phyloP scores from a whole-genome alignment of 2,113 vertebrate species.

The Triplophysa siluroides region DNA sequence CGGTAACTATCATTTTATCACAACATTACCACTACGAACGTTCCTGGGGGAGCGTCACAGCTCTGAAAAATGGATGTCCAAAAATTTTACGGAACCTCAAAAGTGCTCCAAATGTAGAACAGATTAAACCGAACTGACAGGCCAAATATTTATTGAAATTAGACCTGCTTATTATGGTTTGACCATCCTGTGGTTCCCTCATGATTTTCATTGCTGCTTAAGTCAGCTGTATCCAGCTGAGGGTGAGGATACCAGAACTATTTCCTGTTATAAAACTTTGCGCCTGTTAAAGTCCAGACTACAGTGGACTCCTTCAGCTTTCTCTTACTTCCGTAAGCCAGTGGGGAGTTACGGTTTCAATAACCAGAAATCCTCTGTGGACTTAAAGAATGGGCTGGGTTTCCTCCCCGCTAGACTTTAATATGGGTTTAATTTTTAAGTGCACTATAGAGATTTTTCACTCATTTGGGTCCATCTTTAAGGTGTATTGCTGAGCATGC shows the following conservation, averaged over 20 bases:
- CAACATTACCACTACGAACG: background rate
- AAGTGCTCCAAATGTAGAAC: background rate
- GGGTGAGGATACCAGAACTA: slow-evolving; percentile 58
- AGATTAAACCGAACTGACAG: background rate
- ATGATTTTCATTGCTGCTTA: slow-evolving; percentile 35
- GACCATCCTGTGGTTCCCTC: slow-evolving; percentile 15
- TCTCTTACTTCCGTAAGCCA: slow-evolving; percentile 47
- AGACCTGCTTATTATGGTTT: slow-evolving; percentile 23
- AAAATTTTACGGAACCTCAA: background rate
- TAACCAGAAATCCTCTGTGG: slow-evolving; percentile 38
- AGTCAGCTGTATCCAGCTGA: slow-evolving; percentile 22
- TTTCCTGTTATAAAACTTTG: slow-evolving; percentile 64
- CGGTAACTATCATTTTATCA: slow-evolving; percentile 70
- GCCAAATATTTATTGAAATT: slow-evolving; percentile 4
- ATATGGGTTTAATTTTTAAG: slow-evolving; percentile 20
- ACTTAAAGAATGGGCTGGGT: background rate
- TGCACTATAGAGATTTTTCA: background rate
- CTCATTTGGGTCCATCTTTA: background rate
- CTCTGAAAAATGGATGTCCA: background rate
- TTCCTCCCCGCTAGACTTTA: slow-evolving; percentile 23
- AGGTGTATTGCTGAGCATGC: background rate
- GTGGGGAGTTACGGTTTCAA: slow-evolving; percentile 46
- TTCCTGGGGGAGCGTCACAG: background rate
- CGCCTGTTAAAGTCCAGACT: slow-evolving; percentile 24
- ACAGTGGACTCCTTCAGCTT: slow-evolving; percentile 50